These are phyloP conservation scores for Hydropsyche tenuis DNA, from an alignment of 1,140 invertebrate species.

Conservation along the genomic window DNA sequence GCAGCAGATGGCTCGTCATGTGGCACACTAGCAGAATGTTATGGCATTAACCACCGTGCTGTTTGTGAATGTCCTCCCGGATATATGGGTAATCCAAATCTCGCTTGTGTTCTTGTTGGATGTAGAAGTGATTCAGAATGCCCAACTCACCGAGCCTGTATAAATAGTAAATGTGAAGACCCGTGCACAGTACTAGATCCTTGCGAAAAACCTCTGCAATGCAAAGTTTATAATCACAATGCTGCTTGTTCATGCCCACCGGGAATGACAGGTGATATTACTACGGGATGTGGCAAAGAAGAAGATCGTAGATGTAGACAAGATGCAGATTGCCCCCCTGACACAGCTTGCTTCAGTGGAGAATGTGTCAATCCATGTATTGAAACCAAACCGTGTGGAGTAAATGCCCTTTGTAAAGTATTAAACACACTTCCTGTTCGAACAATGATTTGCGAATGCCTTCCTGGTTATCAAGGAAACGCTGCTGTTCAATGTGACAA, in stretches of 20 bases:
- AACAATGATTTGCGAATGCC: constrained; percentile 88
- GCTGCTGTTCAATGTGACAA: constrained; percentile 78
- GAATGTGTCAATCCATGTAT: constrained; percentile 86
- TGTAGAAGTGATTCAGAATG: constrained; percentile 80
- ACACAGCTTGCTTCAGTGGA: constrained; percentile 80
- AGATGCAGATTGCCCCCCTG: constrained; percentile 83
- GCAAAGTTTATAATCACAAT: constrained; percentile 77
- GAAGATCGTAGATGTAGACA: constrained; percentile 70
- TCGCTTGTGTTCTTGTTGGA: constrained; percentile 76
- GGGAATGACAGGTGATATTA: constrained; percentile 73
- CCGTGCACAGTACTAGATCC: constrained; percentile 72
- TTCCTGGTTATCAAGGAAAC: constrained; percentile 84
- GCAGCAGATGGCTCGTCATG: constrained; percentile 70
- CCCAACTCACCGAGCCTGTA: constrained; percentile 76
- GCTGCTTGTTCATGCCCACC: constrained; percentile 80
- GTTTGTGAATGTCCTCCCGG: constrained; percentile 83
- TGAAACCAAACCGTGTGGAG: constrained; percentile 79
- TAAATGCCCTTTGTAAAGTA: constrained; percentile 81
- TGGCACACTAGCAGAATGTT: constrained; percentile 75
- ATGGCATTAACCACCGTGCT: constrained; percentile 78
- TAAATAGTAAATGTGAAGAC: constrained; percentile 79
- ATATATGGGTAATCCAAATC: constrained; percentile 79
- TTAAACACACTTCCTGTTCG: constrained; percentile 81
- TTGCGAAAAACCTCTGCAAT: constrained; percentile 75
- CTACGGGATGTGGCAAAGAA: constrained; percentile 70